phyloP scores from a whole-genome alignment of 2,797 vertebrate species.

The Pantherophis alleghaniensis region DNA sequence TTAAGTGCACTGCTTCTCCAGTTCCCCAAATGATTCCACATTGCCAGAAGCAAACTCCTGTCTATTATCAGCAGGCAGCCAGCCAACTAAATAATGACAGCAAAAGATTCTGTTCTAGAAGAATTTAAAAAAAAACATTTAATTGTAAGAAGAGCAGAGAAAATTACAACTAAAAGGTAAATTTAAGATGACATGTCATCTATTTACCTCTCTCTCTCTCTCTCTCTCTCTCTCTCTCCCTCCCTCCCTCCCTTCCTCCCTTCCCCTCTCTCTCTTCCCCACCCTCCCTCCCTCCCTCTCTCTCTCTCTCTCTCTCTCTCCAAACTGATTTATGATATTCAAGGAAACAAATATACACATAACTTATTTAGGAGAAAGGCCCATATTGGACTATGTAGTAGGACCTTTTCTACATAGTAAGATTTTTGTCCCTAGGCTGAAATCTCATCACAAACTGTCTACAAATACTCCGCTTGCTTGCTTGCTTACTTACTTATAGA shows the following conservation, averaged over 20 bases:
- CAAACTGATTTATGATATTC: background rate
- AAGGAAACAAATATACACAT: background rate
- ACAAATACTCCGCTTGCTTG: background rate
- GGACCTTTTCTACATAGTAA: background rate
- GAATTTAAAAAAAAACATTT: background rate
- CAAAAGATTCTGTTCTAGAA: background rate
- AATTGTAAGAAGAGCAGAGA: background rate
- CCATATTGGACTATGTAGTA: background rate
- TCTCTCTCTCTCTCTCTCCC: too few species aligned
- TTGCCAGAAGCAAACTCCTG: slow-evolving; percentile 34
- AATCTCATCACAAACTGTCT: background rate
- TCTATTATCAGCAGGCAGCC: slow-evolving; percentile 21
- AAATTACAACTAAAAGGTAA: background rate
- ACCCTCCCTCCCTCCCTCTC: background rate
- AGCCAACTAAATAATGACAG: slow-evolving; percentile 24
- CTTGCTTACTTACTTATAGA: background rate
- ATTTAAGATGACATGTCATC: background rate
- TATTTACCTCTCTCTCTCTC: background rate
- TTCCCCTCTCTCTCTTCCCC: too few species aligned
- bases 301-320: background rate
- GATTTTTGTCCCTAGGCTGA: background rate
- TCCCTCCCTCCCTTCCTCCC: accelerated
- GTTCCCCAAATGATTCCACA: slow-evolving; percentile 20
- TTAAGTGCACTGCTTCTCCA: slow-evolving; percentile 18
- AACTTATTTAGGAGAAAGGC: background rate